Evolutionary conservation across 1,140 invertebrate genomes (phyloP), one percentile per base, ranked within the genome.

Genomic region (Drosophila ogumai): DNA sequence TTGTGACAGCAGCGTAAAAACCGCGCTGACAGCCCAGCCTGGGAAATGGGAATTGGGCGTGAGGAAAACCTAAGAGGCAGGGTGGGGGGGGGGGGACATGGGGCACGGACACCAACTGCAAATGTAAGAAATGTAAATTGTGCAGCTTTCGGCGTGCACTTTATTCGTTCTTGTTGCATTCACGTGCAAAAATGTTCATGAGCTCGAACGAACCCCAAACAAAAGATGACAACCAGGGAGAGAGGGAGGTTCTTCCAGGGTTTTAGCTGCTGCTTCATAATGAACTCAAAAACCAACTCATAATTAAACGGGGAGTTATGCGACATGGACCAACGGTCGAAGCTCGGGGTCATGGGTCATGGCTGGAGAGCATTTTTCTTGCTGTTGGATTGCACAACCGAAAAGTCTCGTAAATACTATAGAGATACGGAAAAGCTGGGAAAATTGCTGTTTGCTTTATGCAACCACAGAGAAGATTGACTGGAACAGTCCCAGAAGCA

Each of bases 241-340:
- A 13, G 38, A 7, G 22, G 10, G 4, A 9, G 19, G n/a, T 4
- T 7, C n/a, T 10, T n/a, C 28, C 17, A 13, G 49, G 41, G 34
- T 32, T 25, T 54, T 54, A 44, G 75, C 82, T 82, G 47, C 55
- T 56, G 66, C 69, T 58, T 55, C 79, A 60, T 87, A 87, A 87
- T 82, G 80, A 87, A 87, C 82, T 84, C 84, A 71, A 74, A 84
- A 88, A 87, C 84, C 82, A 88, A 87, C 67, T 87, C 76, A 88
- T 87, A 87, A 88, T 87, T 87, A 87, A 87, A 82, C 84, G 84
- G 84, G 82, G 82, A 87, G 84, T 87, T 87, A 88, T 87, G 84
- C 71, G 79, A 79, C 80, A 78, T 79, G 78, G 75, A 63, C 79
- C 79, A 79, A 74, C 67, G 76, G 67, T 66, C 64, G 59, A 59